Evolutionary conservation across 2,797 vertebrate species (phyloP).

Genomic region (Nyctibius grandis): DNA sequence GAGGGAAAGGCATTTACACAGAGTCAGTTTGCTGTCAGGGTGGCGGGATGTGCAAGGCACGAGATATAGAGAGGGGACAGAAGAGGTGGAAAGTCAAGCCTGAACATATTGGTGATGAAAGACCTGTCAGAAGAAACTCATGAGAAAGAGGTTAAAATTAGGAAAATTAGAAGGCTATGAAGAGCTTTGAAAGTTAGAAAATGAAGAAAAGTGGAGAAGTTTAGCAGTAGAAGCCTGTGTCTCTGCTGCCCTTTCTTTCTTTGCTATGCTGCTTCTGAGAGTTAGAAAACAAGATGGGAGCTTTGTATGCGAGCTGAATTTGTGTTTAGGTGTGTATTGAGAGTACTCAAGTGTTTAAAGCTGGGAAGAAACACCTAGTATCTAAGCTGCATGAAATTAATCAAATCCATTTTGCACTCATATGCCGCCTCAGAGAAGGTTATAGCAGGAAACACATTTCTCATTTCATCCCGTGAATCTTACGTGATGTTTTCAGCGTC

Average conservation of each 20-base stretch:
- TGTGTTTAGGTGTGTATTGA: neutral
- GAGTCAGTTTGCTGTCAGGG: rapidly evolving
- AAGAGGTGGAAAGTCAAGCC: neutral
- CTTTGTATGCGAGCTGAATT: neutral
- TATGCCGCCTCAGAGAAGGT: neutral
- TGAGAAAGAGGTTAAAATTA: neutral
- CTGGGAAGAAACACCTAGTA: neutral
- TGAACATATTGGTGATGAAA: neutral
- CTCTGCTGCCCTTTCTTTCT: neutral
- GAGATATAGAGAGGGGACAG: neutral
- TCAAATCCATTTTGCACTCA: neutral
- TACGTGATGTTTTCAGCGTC: neutral
- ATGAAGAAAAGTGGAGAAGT: neutral
- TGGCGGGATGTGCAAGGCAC: neutral
- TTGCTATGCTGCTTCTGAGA: neutral
- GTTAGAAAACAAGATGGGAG: neutral
- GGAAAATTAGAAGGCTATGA: neutral
- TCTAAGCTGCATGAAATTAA: neutral
- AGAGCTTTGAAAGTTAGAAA: neutral
- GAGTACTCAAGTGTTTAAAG: neutral
- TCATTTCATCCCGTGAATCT: neutral
- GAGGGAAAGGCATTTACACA: neutral
- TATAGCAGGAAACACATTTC: neutral
- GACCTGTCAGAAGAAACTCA: neutral
- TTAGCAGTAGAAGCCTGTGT: neutral